A percentile compares a stretch with the other conserved stretches of the same genome.
phyloP scores from a whole-genome alignment of 2,113 vertebrate species.

The Martes martes region DNA sequence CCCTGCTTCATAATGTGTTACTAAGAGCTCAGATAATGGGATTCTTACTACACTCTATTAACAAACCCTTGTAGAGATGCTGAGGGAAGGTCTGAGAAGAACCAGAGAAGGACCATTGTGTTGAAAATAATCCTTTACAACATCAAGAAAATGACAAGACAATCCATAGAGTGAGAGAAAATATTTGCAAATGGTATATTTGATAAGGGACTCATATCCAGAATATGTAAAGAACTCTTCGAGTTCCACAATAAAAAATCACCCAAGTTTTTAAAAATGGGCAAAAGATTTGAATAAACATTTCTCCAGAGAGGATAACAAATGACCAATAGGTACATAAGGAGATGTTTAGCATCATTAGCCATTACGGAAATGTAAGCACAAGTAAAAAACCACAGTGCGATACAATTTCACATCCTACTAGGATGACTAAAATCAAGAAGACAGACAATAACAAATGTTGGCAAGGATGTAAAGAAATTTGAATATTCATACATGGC shows the following conservation, averaged over 20 bases:
- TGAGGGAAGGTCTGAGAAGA: not conserved
- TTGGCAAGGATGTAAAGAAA: not conserved
- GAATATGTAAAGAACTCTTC: not conserved
- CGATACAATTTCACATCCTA: not conserved
- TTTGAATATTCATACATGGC: not conserved
- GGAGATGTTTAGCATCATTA: not conserved
- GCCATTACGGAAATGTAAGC: not conserved
- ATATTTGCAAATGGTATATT: not conserved
- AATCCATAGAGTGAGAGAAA: not conserved
- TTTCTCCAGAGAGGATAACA: constrained; percentile 1
- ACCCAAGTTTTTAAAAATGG: not conserved
- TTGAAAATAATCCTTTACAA: not conserved
- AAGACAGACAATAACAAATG: not conserved
- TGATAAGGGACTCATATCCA: not conserved
- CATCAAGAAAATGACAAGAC: not conserved
- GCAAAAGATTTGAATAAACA: not conserved
- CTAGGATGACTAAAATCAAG: not conserved
- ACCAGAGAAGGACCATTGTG: not conserved
- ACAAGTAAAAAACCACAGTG: constrained; percentile 14
- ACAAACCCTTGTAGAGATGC: not conserved
- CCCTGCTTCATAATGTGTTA: not conserved
- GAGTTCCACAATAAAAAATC: not conserved
- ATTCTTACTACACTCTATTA: not conserved
- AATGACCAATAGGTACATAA: not conserved
- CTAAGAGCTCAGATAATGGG: not conserved